Evolutionary conservation across 2,888 invertebrate species (phyloP).

Genomic region (Caenorhabditis zanzibari): DNA sequence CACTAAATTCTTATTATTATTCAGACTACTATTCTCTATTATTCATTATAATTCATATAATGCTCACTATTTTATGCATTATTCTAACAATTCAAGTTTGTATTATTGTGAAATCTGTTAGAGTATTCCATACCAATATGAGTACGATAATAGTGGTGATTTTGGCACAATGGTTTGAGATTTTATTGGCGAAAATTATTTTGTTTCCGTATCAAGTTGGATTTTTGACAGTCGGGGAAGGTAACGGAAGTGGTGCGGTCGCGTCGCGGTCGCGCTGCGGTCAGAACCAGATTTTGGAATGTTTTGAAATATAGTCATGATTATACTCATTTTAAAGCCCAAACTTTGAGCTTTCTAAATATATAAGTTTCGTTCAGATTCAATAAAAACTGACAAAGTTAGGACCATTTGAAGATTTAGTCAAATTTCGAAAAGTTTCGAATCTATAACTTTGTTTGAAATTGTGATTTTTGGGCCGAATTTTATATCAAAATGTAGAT

Average conservation of each 20-base stretch:
- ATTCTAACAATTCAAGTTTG: slow-evolving; percentile 55
- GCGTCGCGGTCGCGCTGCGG: too few relatives aligned
- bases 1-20: slow-evolving; percentile 44
- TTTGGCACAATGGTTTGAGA: slow-evolving; percentile 57
- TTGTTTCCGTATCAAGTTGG: slow-evolving; percentile 58
- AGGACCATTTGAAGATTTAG: too few relatives aligned
- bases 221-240: slow-evolving; percentile 35
- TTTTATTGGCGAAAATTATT: slow-evolving; percentile 41
- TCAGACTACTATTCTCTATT: slow-evolving; percentile 12
- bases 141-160: slow-evolving; percentile 43
- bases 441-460: too few relatives aligned
- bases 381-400: too few relatives aligned
- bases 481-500: too few relatives aligned
- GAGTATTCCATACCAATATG: slow-evolving; percentile 59
- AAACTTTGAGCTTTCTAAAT: too few relatives aligned
- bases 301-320: too few relatives aligned
- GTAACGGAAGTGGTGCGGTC: too few relatives aligned
- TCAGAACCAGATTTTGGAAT: background rate
- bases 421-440: too few relatives aligned
- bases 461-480: too few relatives aligned
- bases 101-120: slow-evolving; percentile 38
- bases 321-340: too few relatives aligned
- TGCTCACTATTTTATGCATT: slow-evolving; percentile 40
- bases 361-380: too few relatives aligned
- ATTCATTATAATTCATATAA: slow-evolving; percentile 36